These are phyloP conservation scores for Eretmochelys imbricata DNA, from an alignment of 2,113 vertebrate species.

Conservation along the genomic window DNA sequence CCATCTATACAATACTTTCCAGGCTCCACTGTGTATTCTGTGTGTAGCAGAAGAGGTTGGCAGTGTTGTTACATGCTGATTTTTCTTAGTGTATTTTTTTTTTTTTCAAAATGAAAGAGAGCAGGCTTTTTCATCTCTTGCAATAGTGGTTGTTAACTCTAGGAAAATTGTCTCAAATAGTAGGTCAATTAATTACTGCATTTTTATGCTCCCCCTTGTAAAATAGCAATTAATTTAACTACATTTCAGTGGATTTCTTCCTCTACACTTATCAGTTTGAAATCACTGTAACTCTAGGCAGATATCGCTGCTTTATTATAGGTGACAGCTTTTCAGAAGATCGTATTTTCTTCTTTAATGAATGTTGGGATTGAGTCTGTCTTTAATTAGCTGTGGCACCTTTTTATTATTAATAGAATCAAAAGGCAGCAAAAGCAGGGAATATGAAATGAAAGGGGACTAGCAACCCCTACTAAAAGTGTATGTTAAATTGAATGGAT, in stretches of 20 bases:
- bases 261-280: conserved; percentile 58
- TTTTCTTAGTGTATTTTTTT: conserved; percentile 16
- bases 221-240: conserved; percentile 78
- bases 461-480: conserved; percentile 24
- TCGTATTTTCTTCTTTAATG: conserved; percentile 66
- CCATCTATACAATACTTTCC: neutral
- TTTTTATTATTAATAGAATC: conserved; percentile 69
- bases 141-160: conserved; percentile 61
- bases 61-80: neutral
- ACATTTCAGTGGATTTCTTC: conserved; percentile 66
- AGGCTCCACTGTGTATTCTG: neutral
- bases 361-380: conserved; percentile 65
- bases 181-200: conserved; percentile 79
- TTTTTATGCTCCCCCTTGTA: conserved; percentile 70
- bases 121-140: conserved; percentile 45
- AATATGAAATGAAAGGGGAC: conserved; percentile 41
- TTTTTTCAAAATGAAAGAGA: conserved; percentile 32
- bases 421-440: conserved; percentile 63
- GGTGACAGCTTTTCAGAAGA: conserved; percentile 68
- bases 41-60: neutral
- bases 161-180: conserved; percentile 63
- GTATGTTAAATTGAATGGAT: conserved; percentile 56
- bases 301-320: conserved; percentile 66
- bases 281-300: conserved; percentile 71
- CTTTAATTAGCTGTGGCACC: conserved; percentile 76